A percentile compares a stretch with the other conserved stretches of the same genome.
Conservation (phyloP, 2,113 vertebrate species). For the Gopherus evgoodei region DNA sequence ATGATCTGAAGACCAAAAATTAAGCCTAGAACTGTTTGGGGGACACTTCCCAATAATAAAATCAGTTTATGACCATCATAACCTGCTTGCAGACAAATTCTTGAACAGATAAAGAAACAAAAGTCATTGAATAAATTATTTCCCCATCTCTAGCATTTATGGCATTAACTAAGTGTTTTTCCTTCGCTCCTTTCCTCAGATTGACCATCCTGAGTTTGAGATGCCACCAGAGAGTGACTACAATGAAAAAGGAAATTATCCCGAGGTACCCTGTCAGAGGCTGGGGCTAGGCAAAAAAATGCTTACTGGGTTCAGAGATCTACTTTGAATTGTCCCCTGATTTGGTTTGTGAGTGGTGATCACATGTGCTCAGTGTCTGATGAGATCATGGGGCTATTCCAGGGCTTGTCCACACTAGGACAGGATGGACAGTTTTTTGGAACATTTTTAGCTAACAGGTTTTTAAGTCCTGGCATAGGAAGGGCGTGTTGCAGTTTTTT, state of each 20-base stretch:
- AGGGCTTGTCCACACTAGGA: neutral
- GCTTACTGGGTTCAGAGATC: neutral
- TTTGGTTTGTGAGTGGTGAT: constrained; percentile 44
- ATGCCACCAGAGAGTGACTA: constrained; percentile 85
- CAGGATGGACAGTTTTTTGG: neutral
- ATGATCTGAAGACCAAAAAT: neutral
- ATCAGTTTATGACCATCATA: neutral
- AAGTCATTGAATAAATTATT: neutral
- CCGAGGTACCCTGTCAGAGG: constrained; percentile 78
- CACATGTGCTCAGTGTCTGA: neutral
- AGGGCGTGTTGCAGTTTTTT: neutral
- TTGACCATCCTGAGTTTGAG: constrained; percentile 92
- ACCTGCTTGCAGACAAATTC: neutral
- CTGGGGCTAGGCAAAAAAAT: constrained; percentile 62
- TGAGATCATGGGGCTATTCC: neutral
- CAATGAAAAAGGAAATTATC: constrained; percentile 74
- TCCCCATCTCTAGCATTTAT: neutral
- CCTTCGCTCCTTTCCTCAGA: constrained; percentile 80
- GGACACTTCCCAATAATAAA: neutral
- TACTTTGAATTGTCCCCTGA: constrained; percentile 39
- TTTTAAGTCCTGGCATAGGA: neutral
- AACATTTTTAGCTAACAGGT: neutral
- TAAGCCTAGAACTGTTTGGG: neutral
- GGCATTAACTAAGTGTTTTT: constrained; percentile 10
- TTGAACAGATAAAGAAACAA: neutral